These are phyloP conservation scores for Onychomys arenicola DNA, from an alignment of 2,797 vertebrate species.

Conservation along the genomic window DNA sequence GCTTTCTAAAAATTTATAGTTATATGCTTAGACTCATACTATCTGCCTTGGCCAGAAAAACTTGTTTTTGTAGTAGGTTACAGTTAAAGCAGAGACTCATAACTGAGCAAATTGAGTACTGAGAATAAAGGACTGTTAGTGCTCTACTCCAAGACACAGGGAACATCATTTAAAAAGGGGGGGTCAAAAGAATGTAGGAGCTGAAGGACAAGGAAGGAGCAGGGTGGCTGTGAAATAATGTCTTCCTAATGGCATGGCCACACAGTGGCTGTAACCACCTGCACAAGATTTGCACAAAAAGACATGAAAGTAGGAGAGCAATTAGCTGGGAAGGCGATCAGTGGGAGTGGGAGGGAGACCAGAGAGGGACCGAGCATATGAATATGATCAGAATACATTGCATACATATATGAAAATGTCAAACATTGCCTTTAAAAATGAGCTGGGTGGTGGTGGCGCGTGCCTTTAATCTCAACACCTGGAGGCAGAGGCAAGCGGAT, in stretches of 20 bases:
- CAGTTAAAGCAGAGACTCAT: neutral
- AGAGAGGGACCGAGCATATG: neutral
- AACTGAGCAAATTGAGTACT: neutral
- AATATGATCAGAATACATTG: neutral
- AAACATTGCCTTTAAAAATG: neutral
- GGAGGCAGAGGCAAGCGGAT: neutral
- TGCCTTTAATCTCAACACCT: too few relatives aligned
- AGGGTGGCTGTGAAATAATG: neutral
- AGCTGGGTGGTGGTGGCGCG: neutral
- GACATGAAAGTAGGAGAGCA: neutral
- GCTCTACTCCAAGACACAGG: neutral
- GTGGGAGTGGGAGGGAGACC: neutral
- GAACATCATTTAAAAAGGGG: neutral
- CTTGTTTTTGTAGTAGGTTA: neutral
- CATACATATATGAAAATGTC: neutral
- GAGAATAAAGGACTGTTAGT: neutral
- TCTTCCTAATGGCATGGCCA: neutral
- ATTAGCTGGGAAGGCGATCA: neutral
- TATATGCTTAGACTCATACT: neutral
- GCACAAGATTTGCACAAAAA: neutral
- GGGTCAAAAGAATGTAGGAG: neutral
- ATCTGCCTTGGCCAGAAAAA: neutral
- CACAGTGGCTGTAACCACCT: neutral
- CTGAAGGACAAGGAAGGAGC: neutral
- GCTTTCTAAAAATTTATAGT: neutral